Conservation (phyloP, 1,140 invertebrate species). For the Telenomus remus region DNA sequence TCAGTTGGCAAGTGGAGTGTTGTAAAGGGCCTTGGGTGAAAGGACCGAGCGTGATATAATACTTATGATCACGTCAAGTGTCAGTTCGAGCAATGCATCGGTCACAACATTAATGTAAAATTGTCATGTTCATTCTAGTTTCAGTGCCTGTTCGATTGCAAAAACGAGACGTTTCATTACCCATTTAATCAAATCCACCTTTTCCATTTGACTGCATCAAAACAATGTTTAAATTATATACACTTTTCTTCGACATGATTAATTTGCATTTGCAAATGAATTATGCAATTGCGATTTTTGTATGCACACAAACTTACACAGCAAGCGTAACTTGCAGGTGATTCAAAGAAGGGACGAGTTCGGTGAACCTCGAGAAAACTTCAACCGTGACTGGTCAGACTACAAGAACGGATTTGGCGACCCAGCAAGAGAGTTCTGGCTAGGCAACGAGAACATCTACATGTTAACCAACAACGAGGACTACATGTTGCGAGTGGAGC, state of each 20-base stretch:
- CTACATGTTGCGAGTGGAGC: constrained; percentile 89
- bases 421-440: constrained; percentile 91
- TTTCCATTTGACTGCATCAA: neutral
- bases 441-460: constrained; percentile 96
- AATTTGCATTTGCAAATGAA: no score
- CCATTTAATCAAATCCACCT: constrained; percentile 6
- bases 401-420: constrained; percentile 97
- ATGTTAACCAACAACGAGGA: constrained; percentile 96
- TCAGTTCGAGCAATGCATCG: constrained; percentile 15
- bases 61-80: constrained; percentile 36
- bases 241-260: no score
- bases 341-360: constrained; percentile 92
- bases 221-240: neutral
- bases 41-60: constrained; percentile 44
- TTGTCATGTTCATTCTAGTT: constrained; percentile 31
- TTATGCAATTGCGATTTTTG: no score
- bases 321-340: constrained; percentile 85
- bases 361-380: constrained; percentile 90
- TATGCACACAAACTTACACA: no score
- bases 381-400: constrained; percentile 95
- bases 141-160: constrained; percentile 7
- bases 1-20: constrained; percentile 8
- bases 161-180: constrained; percentile 9
- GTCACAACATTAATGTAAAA: constrained; percentile 18
- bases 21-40: constrained; percentile 49